Evolutionary conservation across 2,888 invertebrate species (phyloP).

Genomic region (Eristalinus aeneus): DNA sequence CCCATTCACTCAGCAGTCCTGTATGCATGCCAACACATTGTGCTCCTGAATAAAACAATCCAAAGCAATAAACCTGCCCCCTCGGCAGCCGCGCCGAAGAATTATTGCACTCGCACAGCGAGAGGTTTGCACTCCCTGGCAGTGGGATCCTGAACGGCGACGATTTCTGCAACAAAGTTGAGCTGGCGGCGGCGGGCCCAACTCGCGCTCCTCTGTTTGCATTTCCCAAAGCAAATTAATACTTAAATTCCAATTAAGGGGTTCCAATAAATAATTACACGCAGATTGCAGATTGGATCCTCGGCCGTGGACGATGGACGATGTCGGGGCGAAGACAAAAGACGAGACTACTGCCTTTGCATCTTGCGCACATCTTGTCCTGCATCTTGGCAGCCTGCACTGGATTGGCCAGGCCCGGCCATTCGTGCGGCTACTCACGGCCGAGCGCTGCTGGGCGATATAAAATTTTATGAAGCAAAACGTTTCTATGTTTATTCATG

Average conservation of each 20-base stretch:
- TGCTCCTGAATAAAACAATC: slow-evolving; percentile 19
- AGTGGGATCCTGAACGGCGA: background rate
- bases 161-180: slow-evolving; percentile 45
- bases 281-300: slow-evolving; percentile 58
- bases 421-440: background rate
- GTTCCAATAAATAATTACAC: slow-evolving; percentile 69
- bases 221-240: slow-evolving; percentile 64
- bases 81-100: background rate
- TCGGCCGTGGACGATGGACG: background rate
- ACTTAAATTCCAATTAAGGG: slow-evolving; percentile 70
- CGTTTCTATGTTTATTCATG: slow-evolving; percentile 65
- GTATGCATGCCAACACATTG: slow-evolving; percentile 16
- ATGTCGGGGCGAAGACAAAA: slow-evolving; percentile 41
- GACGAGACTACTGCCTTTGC: slow-evolving; percentile 53
- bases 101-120: background rate
- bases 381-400: slow-evolving; percentile 33
- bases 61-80: slow-evolving; percentile 25
- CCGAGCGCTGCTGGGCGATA: slow-evolving; percentile 57
- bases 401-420: background rate
- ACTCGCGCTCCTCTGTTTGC: slow-evolving; percentile 29
- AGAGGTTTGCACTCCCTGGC: background rate
- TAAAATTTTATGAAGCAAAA: slow-evolving; percentile 68
- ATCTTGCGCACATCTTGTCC: slow-evolving; percentile 39
- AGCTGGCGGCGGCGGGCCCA: slow-evolving; percentile 1
- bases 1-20: background rate